Evolutionary conservation across 2,888 invertebrate genomes (phyloP).

Genomic region (Palloptera scutellata): DNA sequence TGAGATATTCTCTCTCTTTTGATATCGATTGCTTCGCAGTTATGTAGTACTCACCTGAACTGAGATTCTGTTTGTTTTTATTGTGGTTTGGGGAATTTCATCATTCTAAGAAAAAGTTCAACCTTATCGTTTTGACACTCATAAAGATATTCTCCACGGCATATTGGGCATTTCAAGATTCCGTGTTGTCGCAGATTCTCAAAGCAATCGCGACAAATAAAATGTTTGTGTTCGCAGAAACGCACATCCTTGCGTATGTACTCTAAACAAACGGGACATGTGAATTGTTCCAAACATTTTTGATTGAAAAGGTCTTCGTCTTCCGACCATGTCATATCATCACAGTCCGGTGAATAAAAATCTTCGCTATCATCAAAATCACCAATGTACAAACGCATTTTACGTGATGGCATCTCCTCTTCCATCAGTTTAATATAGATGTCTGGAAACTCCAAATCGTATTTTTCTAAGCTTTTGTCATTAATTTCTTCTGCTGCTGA

Average conservation of each 20-base stretch:
- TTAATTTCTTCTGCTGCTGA: conserved; percentile 11
- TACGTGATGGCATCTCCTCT: conserved; percentile 29
- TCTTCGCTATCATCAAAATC: conserved; percentile 40
- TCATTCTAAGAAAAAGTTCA: conserved; percentile 38
- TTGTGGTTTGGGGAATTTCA: conserved; percentile 37
- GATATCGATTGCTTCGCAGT: too few species aligned
- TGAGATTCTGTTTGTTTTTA: too few species aligned
- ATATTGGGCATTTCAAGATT: conserved; percentile 41
- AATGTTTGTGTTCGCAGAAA: conserved; percentile 45
- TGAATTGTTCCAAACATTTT: conserved; percentile 37
- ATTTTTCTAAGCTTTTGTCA: conserved; percentile 11
- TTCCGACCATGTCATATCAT: conserved; percentile 31
- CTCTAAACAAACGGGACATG: conserved; percentile 42
- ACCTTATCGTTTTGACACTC: conserved; percentile 39
- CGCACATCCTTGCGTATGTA: conserved; percentile 41
- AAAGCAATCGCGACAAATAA: conserved; percentile 40
- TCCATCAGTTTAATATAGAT: conserved; percentile 28
- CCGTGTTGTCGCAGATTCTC: conserved; percentile 19
- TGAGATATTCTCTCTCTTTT: too few species aligned
- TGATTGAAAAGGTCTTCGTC: conserved; percentile 35
- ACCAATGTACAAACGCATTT: conserved; percentile 42
- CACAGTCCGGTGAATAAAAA: conserved; percentile 18
- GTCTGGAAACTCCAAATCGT: conserved; percentile 32
- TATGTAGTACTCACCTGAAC: too few species aligned
- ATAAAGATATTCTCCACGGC: conserved; percentile 39